Percentiles rank a stretch among this genome's conserved stretches.
Conservation (phyloP, 2,888 invertebrate species). For the Chrysopilus asiliformis region DNA sequence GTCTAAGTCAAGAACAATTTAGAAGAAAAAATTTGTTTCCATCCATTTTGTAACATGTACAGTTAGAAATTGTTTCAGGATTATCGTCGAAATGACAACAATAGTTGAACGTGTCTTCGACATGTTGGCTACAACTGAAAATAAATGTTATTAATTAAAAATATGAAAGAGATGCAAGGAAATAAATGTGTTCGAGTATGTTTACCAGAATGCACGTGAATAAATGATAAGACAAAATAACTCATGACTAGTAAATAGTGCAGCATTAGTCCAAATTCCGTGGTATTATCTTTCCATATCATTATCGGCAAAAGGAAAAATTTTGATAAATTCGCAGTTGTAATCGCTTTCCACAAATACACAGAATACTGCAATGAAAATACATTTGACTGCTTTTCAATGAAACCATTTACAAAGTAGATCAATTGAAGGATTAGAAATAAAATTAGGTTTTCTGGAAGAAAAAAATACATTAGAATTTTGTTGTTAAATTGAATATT, state of each 20-base stretch:
- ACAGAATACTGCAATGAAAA: constrained; percentile 11
- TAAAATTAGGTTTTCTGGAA: constrained; percentile 12
- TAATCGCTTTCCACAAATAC: constrained; percentile 42
- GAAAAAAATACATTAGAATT: neutral
- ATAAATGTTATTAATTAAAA: too few relatives aligned
- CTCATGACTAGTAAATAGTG: constrained; percentile 47
- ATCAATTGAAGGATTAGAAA: constrained; percentile 10
- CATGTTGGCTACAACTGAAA: constrained; percentile 8
- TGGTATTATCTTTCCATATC: constrained; percentile 43
- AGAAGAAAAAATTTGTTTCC: constrained; percentile 6
- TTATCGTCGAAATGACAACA: constrained; percentile 2
- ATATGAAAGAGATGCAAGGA: constrained; percentile 2
- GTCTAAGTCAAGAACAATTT: too few relatives aligned
- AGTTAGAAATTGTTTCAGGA: constrained; percentile 1
- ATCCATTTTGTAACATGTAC: constrained; percentile 1
- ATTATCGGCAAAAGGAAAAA: constrained; percentile 47
- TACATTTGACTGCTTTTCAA: neutral
- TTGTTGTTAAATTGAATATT: neutral
- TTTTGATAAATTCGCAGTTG: constrained; percentile 45
- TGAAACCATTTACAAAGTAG: neutral
- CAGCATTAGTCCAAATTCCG: constrained; percentile 29
- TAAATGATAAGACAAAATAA: constrained; percentile 49
- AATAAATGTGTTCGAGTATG: too few relatives aligned
- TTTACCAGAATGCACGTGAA: constrained; percentile 51
- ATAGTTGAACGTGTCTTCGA: constrained; percentile 2